Evolutionary conservation across 2,888 invertebrate genomes (phyloP), one percentile per base, ranked within the genome.

Genomic region (Acanthosoma haemorrhoidale): DNA sequence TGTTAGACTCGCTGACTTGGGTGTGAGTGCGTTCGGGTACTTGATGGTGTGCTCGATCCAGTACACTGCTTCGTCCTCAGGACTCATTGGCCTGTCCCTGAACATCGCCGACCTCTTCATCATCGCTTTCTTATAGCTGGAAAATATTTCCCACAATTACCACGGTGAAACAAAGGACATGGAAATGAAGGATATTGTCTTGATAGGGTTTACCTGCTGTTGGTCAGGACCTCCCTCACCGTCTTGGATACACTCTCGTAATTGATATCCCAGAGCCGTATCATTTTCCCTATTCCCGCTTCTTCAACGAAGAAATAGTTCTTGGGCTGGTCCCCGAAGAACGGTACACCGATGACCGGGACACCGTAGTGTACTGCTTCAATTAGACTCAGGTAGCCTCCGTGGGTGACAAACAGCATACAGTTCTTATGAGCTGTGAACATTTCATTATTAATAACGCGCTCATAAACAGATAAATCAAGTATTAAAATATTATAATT

Each of bases 401-500:
- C 75, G 13, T 75, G 75, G 4, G 74, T 75, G 29, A 75, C 71
- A 25, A 75, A 75, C 3, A 73, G 2, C 4, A 70, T 71, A 13
- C 60, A 68, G 18, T 75, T 74, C 13, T 73, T 73, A 61, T 75
- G 75, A 29, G 67, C 75, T 75, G 68, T n/a, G 69, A 73, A 25
- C n/a, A n/a, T n/a, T n/a, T n/a, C n/a, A n/a, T n/a, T n/a, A n/a
- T n/a, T n/a, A n/a, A n/a, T n/a, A n/a, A n/a, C n/a, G n/a, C n/a
- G n/a, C n/a, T n/a, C n/a, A n/a, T n/a, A n/a, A n/a, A n/a, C n/a
- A n/a, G n/a, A n/a, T n/a, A n/a, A n/a, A n/a, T n/a, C n/a, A n/a
- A n/a, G n/a, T n/a, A n/a, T n/a, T n/a, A n/a, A n/a, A n/a, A n/a
- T n/a, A n/a, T n/a, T n/a, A n/a, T n/a, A n/a, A n/a, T n/a, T n/a